These are phyloP conservation scores for Limulus polyphemus DNA, from an alignment of 2,888 invertebrate genomes.

Conservation along the genomic window DNA sequence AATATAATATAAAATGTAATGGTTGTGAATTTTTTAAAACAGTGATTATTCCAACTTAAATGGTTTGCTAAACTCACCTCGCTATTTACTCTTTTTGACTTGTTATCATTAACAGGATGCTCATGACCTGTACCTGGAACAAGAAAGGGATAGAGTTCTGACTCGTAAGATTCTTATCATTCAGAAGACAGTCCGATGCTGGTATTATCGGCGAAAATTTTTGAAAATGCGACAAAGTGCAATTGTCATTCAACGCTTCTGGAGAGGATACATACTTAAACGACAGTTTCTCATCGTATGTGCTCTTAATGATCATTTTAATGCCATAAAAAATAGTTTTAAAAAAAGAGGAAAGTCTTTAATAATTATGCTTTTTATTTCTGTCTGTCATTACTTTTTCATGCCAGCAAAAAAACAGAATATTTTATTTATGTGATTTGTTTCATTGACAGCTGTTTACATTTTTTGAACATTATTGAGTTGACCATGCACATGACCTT, in stretches of 20 bases:
- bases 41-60: too few relatives aligned
- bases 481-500: too few relatives aligned
- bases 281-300: slow-evolving; percentile 57
- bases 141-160: slow-evolving; percentile 86
- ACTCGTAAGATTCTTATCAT: slow-evolving; percentile 87
- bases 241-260: slow-evolving; percentile 75
- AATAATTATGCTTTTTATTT: background rate
- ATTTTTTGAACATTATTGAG: too few relatives aligned
- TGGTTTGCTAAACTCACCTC: too few relatives aligned
- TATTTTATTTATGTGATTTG: slow-evolving; percentile 39
- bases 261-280: slow-evolving; percentile 81
- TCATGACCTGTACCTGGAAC: slow-evolving; percentile 91
- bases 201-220: slow-evolving; percentile 69
- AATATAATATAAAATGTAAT: too few relatives aligned
- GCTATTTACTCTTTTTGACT: too few relatives aligned
- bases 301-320: background rate
- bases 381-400: too few relatives aligned
- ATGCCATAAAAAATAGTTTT: too few relatives aligned
- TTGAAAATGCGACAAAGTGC: slow-evolving; percentile 72
- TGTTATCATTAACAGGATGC: slow-evolving; percentile 57
- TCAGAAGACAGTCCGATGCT: slow-evolving; percentile 86
- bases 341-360: background rate
- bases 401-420: background rate
- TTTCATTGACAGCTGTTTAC: too few relatives aligned
- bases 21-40: too few relatives aligned